Conservation (phyloP, 2,888 invertebrate species). For the Hyppa rectilinea region DNA sequence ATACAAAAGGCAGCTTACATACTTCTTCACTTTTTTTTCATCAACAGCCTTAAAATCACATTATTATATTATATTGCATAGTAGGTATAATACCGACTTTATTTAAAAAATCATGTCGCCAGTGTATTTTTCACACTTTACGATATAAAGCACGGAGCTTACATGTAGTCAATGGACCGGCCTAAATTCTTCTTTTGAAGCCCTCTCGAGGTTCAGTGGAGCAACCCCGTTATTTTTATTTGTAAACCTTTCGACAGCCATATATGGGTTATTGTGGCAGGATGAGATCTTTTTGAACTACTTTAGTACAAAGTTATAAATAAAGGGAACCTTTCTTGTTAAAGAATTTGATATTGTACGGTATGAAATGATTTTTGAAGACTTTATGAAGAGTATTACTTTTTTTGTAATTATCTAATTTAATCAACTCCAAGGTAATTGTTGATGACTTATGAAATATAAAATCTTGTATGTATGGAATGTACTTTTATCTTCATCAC, state of each 20-base stretch:
- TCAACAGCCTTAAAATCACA: not conserved
- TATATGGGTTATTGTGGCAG: conserved; percentile 23
- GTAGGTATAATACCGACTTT: not conserved
- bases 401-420: not conserved
- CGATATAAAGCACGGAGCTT: conserved; percentile 28
- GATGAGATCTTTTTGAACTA: conserved; percentile 18
- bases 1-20: not conserved
- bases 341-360: not conserved
- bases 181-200: conserved; percentile 57
- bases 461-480: not conserved
- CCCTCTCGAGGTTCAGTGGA: conserved; percentile 24
- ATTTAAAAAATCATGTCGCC: not conserved
- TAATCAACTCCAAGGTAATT: not conserved
- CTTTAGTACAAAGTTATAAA: conserved; percentile 7
- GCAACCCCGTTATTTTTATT: conserved; percentile 51
- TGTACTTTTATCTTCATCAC: not conserved
- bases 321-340: not conserved
- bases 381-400: not conserved
- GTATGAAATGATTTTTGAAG: not conserved
- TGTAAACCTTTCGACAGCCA: conserved; percentile 26
- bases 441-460: no score
- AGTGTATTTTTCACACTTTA: conserved; percentile 9
- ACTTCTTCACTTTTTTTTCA: not conserved
- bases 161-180: conserved; percentile 43
- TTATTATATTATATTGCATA: not conserved